Evolutionary conservation across 1,140 invertebrate genomes (phyloP).

Genomic region (Yoshiicerus persimilis): DNA sequence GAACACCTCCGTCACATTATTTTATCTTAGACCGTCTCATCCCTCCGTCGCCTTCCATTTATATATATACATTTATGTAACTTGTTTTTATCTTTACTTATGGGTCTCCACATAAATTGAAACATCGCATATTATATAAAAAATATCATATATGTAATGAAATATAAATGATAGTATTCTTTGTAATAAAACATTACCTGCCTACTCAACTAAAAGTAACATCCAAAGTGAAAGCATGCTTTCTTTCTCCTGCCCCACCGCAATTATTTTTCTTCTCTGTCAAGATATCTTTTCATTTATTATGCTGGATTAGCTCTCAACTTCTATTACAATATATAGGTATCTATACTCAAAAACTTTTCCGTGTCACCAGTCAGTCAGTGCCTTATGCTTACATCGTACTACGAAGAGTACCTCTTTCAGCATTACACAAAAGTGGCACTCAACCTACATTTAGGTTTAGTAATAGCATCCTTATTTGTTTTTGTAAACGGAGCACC

Average conservation of each 20-base stretch:
- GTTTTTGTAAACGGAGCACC: too few species aligned
- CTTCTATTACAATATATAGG: neutral
- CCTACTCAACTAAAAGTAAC: neutral
- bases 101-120: neutral
- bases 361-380: too few species aligned
- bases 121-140: slow-evolving; percentile 7
- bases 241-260: neutral
- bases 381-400: too few species aligned
- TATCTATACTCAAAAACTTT: too few species aligned
- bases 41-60: slow-evolving; percentile 1
- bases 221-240: neutral
- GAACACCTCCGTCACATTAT: neutral
- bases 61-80: neutral
- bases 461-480: too few species aligned
- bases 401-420: too few species aligned
- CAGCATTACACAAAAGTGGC: too few species aligned
- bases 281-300: neutral
- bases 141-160: slow-evolving; percentile 5
- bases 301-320: neutral
- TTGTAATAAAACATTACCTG: slow-evolving; percentile 2
- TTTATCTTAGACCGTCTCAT: neutral
- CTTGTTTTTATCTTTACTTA: neutral
- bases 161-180: slow-evolving; percentile 2
- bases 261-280: neutral
- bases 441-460: too few species aligned